Evolutionary conservation across 2,888 invertebrate genomes (phyloP), one percentile per base, ranked within the genome.

Genomic region (Drosophila infuscata): DNA sequence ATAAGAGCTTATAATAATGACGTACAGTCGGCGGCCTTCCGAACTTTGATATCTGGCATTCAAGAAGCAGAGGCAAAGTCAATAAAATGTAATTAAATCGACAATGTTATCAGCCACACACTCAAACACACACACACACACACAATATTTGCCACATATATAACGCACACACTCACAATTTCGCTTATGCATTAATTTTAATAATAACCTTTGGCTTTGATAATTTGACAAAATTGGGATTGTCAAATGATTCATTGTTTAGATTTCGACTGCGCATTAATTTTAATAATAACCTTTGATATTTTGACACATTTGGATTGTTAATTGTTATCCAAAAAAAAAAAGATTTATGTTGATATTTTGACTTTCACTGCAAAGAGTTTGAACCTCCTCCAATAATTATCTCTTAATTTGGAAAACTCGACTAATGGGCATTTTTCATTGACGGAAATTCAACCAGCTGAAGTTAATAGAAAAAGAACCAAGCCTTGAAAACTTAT

Each of bases 31-130:
- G 67, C 46, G 71, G 51, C 53, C 36, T 52, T 38, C 62, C 58
- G 51, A 59, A 70, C 59, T 60, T 56, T 30, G 36, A 65, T 68
- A 63, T 41, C 29, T 57, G 32, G 32, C 57, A 30, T 63, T 78
- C 58, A 52, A 51, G 52, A 43, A 57, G 65, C 66, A 54, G 46
- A 43, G 63, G 69, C 56, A 67, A 70, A 74, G 76, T 90, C 83
- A 83, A 90, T 87, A 90, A 90, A 90, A 88, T 83, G 89, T 87
- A 87, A 87, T 87, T 87, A 87, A 87, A 90, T 86, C 83, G 87
- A 80, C 89, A 83, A 79, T 87, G 86, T 88, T 90, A 87, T 90
- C 87, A 74, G 74, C 60, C 63, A 48, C 52, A 56, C 51, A 67
- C 49, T 52, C 20, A 58, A n/a, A 57, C 32, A 49, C 12, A 56